phyloP scores from a whole-genome alignment of 1,140 invertebrate genomes.

The Parapsyche elsis region DNA sequence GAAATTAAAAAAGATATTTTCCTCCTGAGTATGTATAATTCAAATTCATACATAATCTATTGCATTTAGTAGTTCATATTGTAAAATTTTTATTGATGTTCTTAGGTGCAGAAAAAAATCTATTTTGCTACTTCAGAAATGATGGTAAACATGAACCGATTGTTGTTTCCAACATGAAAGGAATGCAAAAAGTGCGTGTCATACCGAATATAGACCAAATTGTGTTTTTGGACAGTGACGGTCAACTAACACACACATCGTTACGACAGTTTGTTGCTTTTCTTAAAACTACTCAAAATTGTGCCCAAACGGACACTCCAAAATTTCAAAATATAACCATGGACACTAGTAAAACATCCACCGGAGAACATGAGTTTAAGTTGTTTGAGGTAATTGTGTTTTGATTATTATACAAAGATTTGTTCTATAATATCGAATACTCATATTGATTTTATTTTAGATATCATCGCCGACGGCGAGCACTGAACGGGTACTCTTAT shows the following conservation, averaged over 20 bases:
- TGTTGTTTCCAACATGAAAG: not conserved
- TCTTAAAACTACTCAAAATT: slow-evolving; percentile 10
- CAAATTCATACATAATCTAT: not conserved
- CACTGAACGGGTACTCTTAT: slow-evolving; percentile 65
- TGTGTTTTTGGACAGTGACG: slow-evolving; percentile 15
- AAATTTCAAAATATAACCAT: not conserved
- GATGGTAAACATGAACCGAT: not conserved
- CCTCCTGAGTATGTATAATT: slow-evolving; percentile 34
- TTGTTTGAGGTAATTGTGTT: slow-evolving; percentile 39
- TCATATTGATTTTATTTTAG: slow-evolving; percentile 34
- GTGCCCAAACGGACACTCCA: not conserved
- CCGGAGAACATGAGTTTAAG: not conserved
- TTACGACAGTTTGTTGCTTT: slow-evolving; percentile 36
- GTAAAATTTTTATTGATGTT: not conserved
- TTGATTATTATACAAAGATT: not conserved
- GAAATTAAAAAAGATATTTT: slow-evolving; percentile 35
- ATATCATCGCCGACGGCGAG: slow-evolving; percentile 1
- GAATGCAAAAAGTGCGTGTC: not conserved
- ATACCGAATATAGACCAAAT: not conserved
- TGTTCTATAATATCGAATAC: not conserved
- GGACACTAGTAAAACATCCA: not conserved
- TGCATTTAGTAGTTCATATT: not conserved
- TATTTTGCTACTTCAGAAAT: slow-evolving; percentile 8
- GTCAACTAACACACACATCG: slow-evolving; percentile 19
- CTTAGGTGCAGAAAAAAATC: slow-evolving; percentile 6